Evolutionary conservation across 2,113 vertebrate species (phyloP).

Genomic region (Aegypius monachus): DNA sequence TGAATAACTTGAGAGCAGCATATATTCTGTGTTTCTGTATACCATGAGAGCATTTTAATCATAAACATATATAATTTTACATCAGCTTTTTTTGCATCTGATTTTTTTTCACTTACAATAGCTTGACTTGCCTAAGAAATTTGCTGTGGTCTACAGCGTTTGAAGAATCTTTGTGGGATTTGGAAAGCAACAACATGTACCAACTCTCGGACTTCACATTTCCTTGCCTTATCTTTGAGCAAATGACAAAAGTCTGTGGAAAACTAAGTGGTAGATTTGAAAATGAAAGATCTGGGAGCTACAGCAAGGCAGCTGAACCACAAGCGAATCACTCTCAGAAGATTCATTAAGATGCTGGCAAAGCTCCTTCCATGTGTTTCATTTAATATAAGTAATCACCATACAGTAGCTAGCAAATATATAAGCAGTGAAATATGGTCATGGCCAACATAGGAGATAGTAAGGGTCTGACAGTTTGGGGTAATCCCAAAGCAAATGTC

Average conservation of each 20-base stretch:
- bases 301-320: background rate
- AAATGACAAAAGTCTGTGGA: background rate
- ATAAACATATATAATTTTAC: slow-evolving; percentile 4
- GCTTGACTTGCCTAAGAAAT: background rate
- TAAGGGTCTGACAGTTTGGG: background rate
- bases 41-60: background rate
- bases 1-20: slow-evolving; percentile 6
- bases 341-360: background rate
- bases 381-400: background rate
- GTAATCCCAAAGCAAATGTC: slow-evolving; percentile 18
- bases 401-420: background rate
- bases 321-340: background rate
- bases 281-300: background rate
- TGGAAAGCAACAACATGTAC: background rate
- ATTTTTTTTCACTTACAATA: background rate
- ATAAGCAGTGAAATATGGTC: background rate
- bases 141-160: background rate
- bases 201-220: background rate
- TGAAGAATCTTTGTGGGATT: background rate
- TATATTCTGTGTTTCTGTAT: background rate
- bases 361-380: background rate
- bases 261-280: background rate
- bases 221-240: background rate
- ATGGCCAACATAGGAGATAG: background rate
- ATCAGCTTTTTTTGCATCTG: background rate